Base-by-base conservation (phyloP, 1,140 invertebrate species). In the Melipona quadrifasciata region DNA sequence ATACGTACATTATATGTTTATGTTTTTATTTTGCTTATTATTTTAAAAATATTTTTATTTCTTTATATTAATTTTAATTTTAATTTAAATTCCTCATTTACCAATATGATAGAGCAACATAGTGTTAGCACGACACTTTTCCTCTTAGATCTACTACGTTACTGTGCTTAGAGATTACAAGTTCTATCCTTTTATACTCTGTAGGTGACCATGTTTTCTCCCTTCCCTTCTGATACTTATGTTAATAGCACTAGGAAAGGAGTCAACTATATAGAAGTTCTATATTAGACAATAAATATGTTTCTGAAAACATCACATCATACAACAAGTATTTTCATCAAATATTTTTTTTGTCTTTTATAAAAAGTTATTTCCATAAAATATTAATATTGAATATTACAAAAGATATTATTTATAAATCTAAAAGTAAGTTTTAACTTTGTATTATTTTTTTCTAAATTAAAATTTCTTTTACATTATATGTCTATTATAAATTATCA, bases 121-220 rank as follows among this genome's bases (percentile, higher is more conserved):
- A 78, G 65, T 75, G 88, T 85, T 81, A 82, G 70, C 58, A 64
- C 82, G 86, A 86, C 90, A 90, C 92, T 92, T 93, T 89, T 88
- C 89, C 83, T 81, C 57, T 57, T 73, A 74, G 78, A 71, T 86
- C 77, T 88, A 85, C 58, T 65, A 86, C 84, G 75, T 71, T 79
- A 93, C 92, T 93, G 92, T 86, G 89, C 73, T 88, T 84, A 80
- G 87, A 90, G 67, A 75, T 80, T 73, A n/a, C 31, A 31, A 39
- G 27, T 65, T 70, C 34, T 88, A 78, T 84, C 86, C 91, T 94
- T 94, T 93, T 94, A 94, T 94, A 94, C 92, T 84, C 92, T 87
- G 76, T 87, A 78, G 91, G 86, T 88, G 91, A 82, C 86, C 84
- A 73, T 87, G 85, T 90, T 90, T 85, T 65, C 89, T 80, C 90